These are phyloP conservation scores for Osmerus eperlanus DNA, from an alignment of 2,113 vertebrate genomes.

Conservation along the genomic window DNA sequence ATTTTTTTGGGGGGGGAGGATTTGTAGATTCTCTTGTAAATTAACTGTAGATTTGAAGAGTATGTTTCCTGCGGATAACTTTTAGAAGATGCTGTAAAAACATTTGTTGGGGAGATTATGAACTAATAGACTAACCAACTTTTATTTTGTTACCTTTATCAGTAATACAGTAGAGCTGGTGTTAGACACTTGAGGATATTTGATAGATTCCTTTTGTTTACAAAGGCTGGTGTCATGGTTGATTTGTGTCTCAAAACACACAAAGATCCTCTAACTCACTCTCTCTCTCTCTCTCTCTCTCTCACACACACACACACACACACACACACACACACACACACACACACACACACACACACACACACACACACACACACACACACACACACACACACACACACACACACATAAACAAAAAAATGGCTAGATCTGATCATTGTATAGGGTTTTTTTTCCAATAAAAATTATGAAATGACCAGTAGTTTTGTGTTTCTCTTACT, in stretches of 20 bases:
- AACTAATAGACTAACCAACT: constrained; percentile 27
- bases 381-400: too few species aligned
- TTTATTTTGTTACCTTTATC: constrained; percentile 13
- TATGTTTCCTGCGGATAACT: constrained; percentile 57
- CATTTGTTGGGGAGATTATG: constrained; percentile 21
- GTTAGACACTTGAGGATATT: constrained; percentile 29
- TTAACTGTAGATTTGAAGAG: constrained; percentile 78
- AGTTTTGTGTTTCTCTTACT: too few species aligned
- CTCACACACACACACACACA: neutral
- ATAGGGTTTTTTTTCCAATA: constrained; percentile 36
- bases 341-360: too few species aligned
- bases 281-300: neutral
- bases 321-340: too few species aligned
- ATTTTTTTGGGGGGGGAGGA: constrained; percentile 21
- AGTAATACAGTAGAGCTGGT: constrained; percentile 22
- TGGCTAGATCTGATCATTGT: constrained; percentile 38
- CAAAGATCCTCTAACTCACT: neutral
- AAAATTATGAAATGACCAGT: constrained; percentile 15
- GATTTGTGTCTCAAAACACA: constrained; percentile 1
- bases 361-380: too few species aligned
- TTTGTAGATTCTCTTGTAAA: constrained; percentile 67
- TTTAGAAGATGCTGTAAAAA: constrained; percentile 57
- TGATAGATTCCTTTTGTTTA: constrained; percentile 45
- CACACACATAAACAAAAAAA: neutral
- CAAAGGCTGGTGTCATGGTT: constrained; percentile 35